Evolutionary conservation across 2,113 vertebrate genomes (phyloP).

Genomic region (Tricholaema leucomelas): DNA sequence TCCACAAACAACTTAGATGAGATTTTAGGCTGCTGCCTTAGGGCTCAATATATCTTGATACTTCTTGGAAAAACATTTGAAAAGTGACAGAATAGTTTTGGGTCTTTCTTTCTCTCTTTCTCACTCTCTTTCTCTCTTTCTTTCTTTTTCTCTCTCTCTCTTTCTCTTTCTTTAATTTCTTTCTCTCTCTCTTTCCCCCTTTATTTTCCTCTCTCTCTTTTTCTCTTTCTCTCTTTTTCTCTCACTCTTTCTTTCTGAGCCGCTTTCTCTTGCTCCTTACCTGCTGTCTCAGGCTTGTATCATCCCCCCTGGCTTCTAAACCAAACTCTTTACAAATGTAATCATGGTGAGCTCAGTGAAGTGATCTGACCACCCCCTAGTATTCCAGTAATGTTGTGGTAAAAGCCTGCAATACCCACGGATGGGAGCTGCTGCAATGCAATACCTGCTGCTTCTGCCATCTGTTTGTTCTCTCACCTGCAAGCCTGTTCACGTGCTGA

Average conservation of each 20-base stretch:
- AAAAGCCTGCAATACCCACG: not conserved
- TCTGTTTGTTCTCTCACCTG: slow-evolving; percentile 24
- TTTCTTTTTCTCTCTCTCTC: too few species aligned
- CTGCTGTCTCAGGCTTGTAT: not conserved
- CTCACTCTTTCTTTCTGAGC: too few species aligned
- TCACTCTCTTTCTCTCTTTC: rapidly evolving
- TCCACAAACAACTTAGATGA: not conserved
- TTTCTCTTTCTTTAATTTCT: too few species aligned
- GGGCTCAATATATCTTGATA: slow-evolving; percentile 28
- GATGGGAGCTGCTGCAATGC: not conserved
- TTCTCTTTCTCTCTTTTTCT: too few species aligned
- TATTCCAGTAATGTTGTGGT: not conserved
- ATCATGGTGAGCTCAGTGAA: not conserved
- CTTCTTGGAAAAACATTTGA: not conserved
- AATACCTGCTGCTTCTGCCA: not conserved
- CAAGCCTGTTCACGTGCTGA: slow-evolving; percentile 32
- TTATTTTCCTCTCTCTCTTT: too few species aligned
- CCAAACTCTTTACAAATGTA: not conserved
- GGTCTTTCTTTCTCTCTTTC: not conserved
- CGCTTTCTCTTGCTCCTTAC: not conserved
- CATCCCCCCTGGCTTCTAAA: not conserved
- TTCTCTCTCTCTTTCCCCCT: too few species aligned
- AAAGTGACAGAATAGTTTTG: not conserved
- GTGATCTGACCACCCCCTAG: not conserved
- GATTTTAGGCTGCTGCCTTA: slow-evolving; percentile 20